Base-by-base conservation (phyloP, 2,113 vertebrate species). In the Platycercus adscitus region DNA sequence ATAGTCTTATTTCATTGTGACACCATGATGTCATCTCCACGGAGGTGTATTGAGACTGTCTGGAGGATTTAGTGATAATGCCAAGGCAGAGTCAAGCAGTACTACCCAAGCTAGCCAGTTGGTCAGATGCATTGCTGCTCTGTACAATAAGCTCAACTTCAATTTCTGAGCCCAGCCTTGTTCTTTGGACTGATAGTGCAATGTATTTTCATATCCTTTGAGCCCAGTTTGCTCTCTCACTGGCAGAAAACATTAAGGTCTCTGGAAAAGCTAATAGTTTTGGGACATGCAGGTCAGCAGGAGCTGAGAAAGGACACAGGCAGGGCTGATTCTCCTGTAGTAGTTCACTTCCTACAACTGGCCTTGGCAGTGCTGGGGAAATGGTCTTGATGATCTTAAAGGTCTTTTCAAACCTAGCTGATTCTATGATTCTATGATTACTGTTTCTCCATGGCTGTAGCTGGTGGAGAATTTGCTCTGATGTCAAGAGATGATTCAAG, bases 1-100 rank as follows among this genome's bases (percentile, higher is more conserved):
- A 97, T 97, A 83, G 95, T 97, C 97, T 97, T 93, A 96, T 97
- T 97, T 97, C 77, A 83, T 97, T 97, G 91, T 94, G 95, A 68
- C 86, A 88, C 85, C 55, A 21, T 94, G 93, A 97, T 93, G 85
- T 95, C 95, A 93, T 72, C 95, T 88, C 93, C 68, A 52, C 35
- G 75, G 84, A 86, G 88, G 55, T 11, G 2, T 52, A 52, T 19
- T 49, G 64, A 83, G 86, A 16, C 81, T 81, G 82, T n/a, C 89
- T 91, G 88, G 81, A 96, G 93, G 55, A 88, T 92, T 89, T 70
- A 79, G 72, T 53, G 91, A 31, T 76, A 68, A 55, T 61, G 80
- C 71, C 70, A 89, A 70, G 65, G 61, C 75, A 71, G 79, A 78
- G 33, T 47, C 60, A n/a, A 89, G 92, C 50, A 55, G 75, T 56